A percentile compares a stretch with the other conserved stretches of the same genome.
Evolutionary conservation across 2,888 invertebrate species (phyloP).

Genomic region (Eudasyphora cyanicolor): DNA sequence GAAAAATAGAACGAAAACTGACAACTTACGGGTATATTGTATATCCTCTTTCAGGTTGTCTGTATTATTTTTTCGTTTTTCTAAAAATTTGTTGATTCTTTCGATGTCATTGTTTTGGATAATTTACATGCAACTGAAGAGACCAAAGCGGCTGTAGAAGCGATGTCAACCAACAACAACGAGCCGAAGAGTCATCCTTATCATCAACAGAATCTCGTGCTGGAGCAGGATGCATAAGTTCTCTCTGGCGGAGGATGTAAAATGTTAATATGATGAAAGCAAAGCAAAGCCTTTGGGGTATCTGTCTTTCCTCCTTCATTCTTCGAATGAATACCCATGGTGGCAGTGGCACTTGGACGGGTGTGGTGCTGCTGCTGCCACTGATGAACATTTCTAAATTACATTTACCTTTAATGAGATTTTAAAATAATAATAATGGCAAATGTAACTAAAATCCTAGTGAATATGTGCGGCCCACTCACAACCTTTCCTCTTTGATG

Average conservation of each 20-base stretch:
- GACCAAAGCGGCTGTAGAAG: neutral
- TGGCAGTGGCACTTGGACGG: neutral
- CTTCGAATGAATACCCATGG: too few species aligned
- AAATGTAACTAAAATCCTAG: conserved; percentile 11
- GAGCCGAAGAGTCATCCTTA: neutral
- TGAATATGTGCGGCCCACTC: neutral
- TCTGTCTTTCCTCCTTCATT: conserved; percentile 12
- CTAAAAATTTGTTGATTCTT: conserved; percentile 38
- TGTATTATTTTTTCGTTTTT: conserved; percentile 10
- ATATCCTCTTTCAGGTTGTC: conserved; percentile 33
- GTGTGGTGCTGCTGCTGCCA: neutral
- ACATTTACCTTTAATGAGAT: conserved; percentile 65
- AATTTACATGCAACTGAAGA: conserved; percentile 15
- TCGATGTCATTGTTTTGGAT: conserved; percentile 47
- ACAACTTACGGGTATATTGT: conserved; percentile 43
- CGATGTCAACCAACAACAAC: neutral
- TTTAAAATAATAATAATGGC: conserved; percentile 53
- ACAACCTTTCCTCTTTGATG: too few species aligned
- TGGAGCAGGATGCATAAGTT: neutral
- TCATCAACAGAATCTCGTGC: neutral
- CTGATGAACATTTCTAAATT: conserved; percentile 60
- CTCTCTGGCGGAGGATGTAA: conserved; percentile 18
- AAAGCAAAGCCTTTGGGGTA: conserved; percentile 52
- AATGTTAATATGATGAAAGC: conserved; percentile 61
- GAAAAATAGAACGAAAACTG: neutral